These are phyloP conservation scores for Cosmorhoe ocellata DNA, from an alignment of 2,888 invertebrate species.

Conservation along the genomic window DNA sequence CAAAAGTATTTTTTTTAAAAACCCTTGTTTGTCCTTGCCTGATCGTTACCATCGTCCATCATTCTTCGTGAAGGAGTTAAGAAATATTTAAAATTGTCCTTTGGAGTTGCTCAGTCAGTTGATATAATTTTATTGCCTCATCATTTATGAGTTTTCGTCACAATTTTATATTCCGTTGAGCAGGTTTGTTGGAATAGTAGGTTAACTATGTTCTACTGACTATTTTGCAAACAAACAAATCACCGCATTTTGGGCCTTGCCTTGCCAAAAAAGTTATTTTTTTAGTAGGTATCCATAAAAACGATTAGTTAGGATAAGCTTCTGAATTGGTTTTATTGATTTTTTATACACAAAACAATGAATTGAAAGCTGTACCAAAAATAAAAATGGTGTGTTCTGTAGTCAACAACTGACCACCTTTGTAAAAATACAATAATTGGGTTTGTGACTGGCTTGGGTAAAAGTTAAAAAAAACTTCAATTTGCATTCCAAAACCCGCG, in stretches of 20 bases:
- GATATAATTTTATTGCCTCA: conserved; percentile 36
- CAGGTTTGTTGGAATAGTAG: conserved; percentile 47
- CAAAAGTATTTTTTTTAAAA: too few relatives aligned
- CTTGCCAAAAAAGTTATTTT: conserved; percentile 8
- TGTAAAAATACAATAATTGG: too few relatives aligned
- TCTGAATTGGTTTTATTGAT: too few relatives aligned
- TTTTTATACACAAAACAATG: too few relatives aligned
- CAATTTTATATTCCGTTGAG: conserved; percentile 38
- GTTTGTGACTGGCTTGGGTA: too few relatives aligned
- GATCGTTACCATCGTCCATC: too few relatives aligned
- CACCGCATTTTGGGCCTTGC: conserved; percentile 21
- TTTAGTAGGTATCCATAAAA: background rate
- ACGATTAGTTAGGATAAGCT: background rate
- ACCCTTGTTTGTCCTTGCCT: too few relatives aligned
- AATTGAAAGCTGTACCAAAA: too few relatives aligned
- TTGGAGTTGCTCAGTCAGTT: conserved; percentile 6
- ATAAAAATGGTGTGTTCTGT: too few relatives aligned
- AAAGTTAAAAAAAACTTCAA: too few relatives aligned
- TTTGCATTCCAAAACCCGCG: background rate
- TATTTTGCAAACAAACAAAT: conserved; percentile 42
- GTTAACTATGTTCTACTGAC: conserved; percentile 47
- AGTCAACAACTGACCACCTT: too few relatives aligned
- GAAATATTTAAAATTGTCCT: conserved; percentile 13
- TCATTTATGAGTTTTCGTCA: conserved; percentile 46
- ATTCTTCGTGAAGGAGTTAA: background rate